Percentiles rank a stretch among this genome's conserved stretches.
These are phyloP conservation scores for Chrysemys picta DNA, from an alignment of 2,113 vertebrate genomes.

Conservation along the genomic window DNA sequence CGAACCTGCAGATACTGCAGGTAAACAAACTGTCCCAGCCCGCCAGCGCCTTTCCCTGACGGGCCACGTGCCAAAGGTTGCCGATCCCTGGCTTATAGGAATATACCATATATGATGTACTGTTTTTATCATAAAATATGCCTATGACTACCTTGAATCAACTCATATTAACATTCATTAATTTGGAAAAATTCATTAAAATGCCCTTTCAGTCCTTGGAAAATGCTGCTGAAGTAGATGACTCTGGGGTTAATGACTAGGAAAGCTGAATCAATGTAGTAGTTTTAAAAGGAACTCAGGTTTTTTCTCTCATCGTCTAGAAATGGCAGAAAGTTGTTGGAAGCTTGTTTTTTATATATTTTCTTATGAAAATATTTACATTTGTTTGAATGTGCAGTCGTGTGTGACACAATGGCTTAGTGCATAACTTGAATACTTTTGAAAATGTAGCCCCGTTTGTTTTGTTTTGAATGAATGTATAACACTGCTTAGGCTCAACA, in stretches of 20 bases:
- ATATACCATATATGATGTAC: background rate
- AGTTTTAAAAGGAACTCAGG: background rate
- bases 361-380: background rate
- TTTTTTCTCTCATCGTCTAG: background rate
- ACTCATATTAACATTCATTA: background rate
- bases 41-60: no score
- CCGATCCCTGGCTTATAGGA: background rate
- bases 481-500: fast-evolving
- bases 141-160: background rate
- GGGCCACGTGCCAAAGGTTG: no score
- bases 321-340: background rate
- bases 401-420: background rate
- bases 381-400: background rate
- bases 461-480: background rate
- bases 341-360: background rate
- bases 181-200: background rate
- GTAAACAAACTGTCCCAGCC: no score
- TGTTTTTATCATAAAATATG: background rate
- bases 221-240: background rate
- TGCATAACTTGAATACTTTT: background rate
- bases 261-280: background rate
- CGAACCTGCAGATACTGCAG: no score
- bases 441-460: background rate
- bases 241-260: background rate
- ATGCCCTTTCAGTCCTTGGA: background rate